phyloP scores from a whole-genome alignment of 1,140 invertebrate species.

The Pseudomyrmex flavicornis region DNA sequence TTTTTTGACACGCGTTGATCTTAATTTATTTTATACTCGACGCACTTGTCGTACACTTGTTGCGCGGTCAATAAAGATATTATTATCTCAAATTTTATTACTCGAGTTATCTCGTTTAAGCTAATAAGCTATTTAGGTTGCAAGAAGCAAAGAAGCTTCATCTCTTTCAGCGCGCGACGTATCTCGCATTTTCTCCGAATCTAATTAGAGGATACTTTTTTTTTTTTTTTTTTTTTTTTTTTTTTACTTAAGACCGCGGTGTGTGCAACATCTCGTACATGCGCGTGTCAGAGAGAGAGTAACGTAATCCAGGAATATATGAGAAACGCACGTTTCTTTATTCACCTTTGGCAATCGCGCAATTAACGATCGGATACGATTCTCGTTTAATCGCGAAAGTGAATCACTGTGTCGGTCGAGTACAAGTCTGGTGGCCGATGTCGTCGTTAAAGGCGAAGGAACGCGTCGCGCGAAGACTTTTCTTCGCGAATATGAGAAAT shows the following conservation, averaged over 20 bases:
- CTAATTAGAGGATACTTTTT: conserved; percentile 9
- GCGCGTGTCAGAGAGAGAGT: background rate
- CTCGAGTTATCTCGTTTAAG: too few species aligned
- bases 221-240: conserved; percentile 2
- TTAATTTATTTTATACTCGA: too few species aligned
- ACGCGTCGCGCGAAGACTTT: conserved; percentile 2
- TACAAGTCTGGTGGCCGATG: background rate
- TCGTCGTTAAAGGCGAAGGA: conserved; percentile 33
- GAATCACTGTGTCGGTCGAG: conserved; percentile 34
- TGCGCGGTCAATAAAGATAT: too few species aligned
- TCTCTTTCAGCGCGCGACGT: too few species aligned
- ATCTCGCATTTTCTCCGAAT: too few species aligned
- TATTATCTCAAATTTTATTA: too few species aligned
- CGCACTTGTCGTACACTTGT: too few species aligned
- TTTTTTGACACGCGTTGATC: too few species aligned
- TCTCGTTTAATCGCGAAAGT: conserved; percentile 27
- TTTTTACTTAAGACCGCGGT: conserved; percentile 15
- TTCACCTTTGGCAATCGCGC: conserved; percentile 48
- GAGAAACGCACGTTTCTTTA: conserved; percentile 19
- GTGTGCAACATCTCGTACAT: conserved; percentile 9
- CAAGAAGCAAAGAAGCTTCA: too few species aligned
- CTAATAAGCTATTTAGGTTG: too few species aligned
- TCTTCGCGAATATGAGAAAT: conserved; percentile 12
- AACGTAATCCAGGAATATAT: background rate
- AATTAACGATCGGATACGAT: conserved; percentile 46